phyloP scores from a whole-genome alignment of 1,140 invertebrate genomes.

The Manduca sexta region DNA sequence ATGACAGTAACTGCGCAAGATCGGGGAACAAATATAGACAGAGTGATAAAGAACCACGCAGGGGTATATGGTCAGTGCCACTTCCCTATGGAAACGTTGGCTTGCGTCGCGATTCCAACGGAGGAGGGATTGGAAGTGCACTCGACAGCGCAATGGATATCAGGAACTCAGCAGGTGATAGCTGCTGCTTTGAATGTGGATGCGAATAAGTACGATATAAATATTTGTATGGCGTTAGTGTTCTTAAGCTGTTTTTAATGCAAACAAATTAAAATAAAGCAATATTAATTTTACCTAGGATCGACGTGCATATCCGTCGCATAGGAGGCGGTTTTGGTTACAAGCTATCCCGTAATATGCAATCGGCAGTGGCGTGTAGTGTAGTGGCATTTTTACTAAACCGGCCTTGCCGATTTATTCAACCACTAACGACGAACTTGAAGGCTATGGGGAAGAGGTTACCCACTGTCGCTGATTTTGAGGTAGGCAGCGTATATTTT shows the following conservation, averaged over 20 bases:
- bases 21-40: constrained; percentile 43
- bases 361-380: constrained; percentile 72
- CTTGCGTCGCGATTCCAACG: constrained; percentile 74
- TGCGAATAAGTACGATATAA: constrained; percentile 24
- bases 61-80: constrained; percentile 48
- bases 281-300: constrained; percentile 37
- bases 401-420: constrained; percentile 20
- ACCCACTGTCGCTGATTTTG: background rate
- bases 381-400: constrained; percentile 22
- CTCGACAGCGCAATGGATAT: constrained; percentile 75
- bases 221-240: background rate
- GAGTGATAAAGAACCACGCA: constrained; percentile 46
- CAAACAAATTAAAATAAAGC: too few species aligned
- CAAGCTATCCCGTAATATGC: constrained; percentile 73
- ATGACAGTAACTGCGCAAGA: constrained; percentile 8
- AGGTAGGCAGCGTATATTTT: constrained; percentile 1
- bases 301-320: constrained; percentile 75
- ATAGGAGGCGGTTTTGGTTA: constrained; percentile 75
- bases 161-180: constrained; percentile 73
- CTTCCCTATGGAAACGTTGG: constrained; percentile 74
- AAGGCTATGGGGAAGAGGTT: constrained; percentile 1
- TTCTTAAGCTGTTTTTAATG: too few species aligned
- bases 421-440: constrained; percentile 7
- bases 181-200: constrained; percentile 67
- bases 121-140: constrained; percentile 80